Conservation (phyloP, 2,888 invertebrate species). For the Drosophila ezoana region DNA sequence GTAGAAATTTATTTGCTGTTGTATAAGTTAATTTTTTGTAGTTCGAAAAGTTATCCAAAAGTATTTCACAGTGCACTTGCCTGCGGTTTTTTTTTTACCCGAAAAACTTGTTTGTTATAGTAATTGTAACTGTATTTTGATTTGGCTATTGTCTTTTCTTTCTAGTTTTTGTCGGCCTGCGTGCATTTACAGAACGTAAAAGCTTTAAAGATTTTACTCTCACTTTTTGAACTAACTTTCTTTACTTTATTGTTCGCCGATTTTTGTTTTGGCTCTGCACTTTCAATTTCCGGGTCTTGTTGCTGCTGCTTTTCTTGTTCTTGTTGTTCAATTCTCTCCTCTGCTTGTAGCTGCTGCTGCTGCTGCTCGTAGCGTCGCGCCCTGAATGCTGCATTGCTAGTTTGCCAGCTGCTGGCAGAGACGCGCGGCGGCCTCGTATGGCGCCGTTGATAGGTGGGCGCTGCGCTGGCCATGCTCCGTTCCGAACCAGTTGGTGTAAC, state of each 20-base stretch:
- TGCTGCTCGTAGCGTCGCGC: conserved; percentile 35
- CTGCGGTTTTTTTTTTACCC: not conserved
- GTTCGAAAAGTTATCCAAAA: not conserved
- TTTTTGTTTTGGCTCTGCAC: not conserved
- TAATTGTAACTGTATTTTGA: not conserved
- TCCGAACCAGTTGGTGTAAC: conserved; percentile 25
- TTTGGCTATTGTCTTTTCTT: not conserved
- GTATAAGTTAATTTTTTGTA: not conserved
- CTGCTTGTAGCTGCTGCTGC: conserved; percentile 10
- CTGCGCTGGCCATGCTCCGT: conserved; percentile 47
- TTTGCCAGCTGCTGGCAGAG: conserved; percentile 47
- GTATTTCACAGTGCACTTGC: conserved; percentile 1
- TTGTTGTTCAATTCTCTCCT: not conserved
- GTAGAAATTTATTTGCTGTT: not conserved
- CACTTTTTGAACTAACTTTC: conserved; percentile 49
- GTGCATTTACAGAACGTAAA: conserved; percentile 53
- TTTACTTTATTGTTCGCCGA: conserved; percentile 25
- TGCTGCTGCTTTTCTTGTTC: not conserved
- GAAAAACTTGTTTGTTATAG: not conserved
- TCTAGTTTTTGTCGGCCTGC: conserved; percentile 17
- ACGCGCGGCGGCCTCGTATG: conserved; percentile 41
- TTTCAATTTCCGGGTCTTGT: not conserved
- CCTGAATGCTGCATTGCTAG: conserved; percentile 50
- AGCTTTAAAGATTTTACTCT: conserved; percentile 49
- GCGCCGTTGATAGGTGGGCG: conserved; percentile 52